phyloP scores from a whole-genome alignment of 1,140 invertebrate species.

The Chironomus tepperi region DNA sequence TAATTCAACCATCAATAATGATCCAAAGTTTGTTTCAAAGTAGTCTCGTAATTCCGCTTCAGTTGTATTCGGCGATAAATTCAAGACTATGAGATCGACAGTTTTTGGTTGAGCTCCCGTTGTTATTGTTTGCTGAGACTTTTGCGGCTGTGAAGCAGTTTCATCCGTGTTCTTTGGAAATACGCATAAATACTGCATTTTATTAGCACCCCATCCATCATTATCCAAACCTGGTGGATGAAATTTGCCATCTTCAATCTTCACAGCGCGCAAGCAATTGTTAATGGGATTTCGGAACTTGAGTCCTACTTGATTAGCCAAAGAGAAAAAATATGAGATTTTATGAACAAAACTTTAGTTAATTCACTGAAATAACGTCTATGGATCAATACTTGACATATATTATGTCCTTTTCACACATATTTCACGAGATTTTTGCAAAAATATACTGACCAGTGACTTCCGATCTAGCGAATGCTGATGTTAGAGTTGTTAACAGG shows the following conservation, averaged over 20 bases:
- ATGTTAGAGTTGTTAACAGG: neutral
- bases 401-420: too few relatives aligned
- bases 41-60: constrained; percentile 65
- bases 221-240: constrained; percentile 37
- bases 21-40: constrained; percentile 62
- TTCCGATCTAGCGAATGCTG: neutral
- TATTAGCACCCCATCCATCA: constrained; percentile 39
- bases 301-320: neutral
- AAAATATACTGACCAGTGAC: neutral
- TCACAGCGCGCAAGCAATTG: neutral
- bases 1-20: constrained; percentile 62
- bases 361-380: too few relatives aligned
- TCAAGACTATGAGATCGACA: constrained; percentile 65
- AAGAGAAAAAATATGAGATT: neutral
- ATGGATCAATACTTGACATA: too few relatives aligned
- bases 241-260: neutral
- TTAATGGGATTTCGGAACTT: constrained; percentile 10
- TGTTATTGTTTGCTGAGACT: neutral
- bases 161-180: constrained; percentile 38
- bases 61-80: constrained; percentile 68
- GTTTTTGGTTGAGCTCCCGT: constrained; percentile 3
- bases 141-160: constrained; percentile 27
- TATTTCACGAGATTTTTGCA: neutral
- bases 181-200: constrained; percentile 40
- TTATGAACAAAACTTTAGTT: neutral